Conservation (phyloP, 2,888 invertebrate species). For the Elysia crispata region DNA sequence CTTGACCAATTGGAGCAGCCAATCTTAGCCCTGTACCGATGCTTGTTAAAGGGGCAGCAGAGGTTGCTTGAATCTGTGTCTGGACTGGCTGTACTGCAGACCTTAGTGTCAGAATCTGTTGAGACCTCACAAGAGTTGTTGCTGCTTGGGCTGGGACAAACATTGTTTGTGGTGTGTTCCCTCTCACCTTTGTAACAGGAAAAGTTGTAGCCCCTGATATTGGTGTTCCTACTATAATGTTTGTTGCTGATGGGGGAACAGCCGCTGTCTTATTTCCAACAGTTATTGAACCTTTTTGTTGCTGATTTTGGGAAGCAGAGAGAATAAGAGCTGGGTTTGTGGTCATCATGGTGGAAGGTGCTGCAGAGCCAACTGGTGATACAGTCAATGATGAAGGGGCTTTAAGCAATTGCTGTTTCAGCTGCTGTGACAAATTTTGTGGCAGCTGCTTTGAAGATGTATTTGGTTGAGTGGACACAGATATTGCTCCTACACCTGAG, state of each 20-base stretch:
- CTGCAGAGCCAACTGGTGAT: too few species aligned
- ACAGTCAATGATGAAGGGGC: too few species aligned
- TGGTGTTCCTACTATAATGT: too few species aligned
- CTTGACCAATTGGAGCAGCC: neutral
- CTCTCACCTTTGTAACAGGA: too few species aligned
- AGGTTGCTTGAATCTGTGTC: conserved; percentile 40
- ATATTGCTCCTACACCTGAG: conserved; percentile 34
- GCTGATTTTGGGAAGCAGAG: too few species aligned
- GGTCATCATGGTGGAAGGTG: too few species aligned
- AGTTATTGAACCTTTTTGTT: too few species aligned
- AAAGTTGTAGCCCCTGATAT: too few species aligned
- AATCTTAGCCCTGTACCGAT: neutral
- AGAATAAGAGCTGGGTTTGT: too few species aligned
- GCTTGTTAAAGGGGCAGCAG: conserved; percentile 1
- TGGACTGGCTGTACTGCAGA: conserved; percentile 49
- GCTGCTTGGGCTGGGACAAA: conserved; percentile 18
- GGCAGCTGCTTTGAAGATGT: neutral
- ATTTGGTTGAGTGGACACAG: neutral
- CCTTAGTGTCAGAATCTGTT: conserved; percentile 52
- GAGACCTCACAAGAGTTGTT: conserved; percentile 46
- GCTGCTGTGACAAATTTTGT: conserved; percentile 44
- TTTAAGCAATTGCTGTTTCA: conserved; percentile 40
- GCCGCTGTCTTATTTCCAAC: too few species aligned
- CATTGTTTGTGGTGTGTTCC: too few species aligned
- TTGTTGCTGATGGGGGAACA: too few species aligned